Evolutionary conservation across 2,113 vertebrate species (phyloP), one percentile per base, ranked within the genome.

Genomic region (Suricata suricatta): DNA sequence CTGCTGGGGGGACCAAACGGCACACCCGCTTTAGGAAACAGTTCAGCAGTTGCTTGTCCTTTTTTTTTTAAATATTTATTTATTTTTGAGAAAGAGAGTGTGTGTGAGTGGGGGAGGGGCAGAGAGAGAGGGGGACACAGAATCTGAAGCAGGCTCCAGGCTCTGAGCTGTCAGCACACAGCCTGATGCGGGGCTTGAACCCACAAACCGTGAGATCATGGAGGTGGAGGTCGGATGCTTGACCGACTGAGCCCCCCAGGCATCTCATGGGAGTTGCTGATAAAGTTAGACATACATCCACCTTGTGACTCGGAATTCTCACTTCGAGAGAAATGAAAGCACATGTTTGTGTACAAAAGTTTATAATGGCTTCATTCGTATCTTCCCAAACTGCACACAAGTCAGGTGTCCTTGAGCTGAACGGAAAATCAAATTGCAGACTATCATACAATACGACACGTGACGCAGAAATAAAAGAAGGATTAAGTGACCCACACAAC

Each of bases 381-480:
- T 52, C 7, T 10, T 68, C 50, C 72, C 57, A 2, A 41, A 12
- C 5, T 4, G 71, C 68, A 63, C 57, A 52, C 38, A 25, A 25
- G 0, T 16, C 8, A 10, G 3, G 5, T 0, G 35, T 19, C 85
- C 57, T 44, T 13, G 72, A 81, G 23, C 38, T 3, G 64, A 19
- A 31, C 0, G 8, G 77, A 63, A 8, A 23, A 33, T 7, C 23
- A 5, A 8, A 11, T 3, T 10, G 16, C 25, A 12, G 64, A 23
- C 6, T 0, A 0, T 13, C 12, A 0, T 2, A 1, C 0, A 5
- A 2, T 7, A 15, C 41, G 14, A 14, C 23, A 1, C 25, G 2
- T 50, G 52, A 1, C 31, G 5, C 35, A 29, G 13, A 50, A 10
- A 12, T 12, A 2, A 21, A n/a, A 57, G n/a, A 33, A 50, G 11